Base-by-base conservation (phyloP, 2,113 vertebrate genomes). In the Numenius arquata region DNA sequence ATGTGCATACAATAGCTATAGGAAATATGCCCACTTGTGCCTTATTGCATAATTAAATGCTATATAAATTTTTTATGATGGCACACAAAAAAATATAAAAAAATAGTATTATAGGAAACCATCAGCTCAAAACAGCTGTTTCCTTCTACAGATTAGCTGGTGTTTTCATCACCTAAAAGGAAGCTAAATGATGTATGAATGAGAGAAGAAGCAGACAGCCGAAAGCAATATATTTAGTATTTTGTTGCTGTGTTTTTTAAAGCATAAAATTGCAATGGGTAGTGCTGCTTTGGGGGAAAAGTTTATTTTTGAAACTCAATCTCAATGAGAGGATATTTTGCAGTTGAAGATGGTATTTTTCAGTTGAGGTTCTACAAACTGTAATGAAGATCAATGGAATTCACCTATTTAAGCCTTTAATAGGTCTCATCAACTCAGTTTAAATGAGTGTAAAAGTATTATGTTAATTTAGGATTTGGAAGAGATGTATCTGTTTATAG, bases 21-120 rank as follows among this genome's bases (percentile, higher is more conserved):
- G 70, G 93, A 93, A 95, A 75, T 68, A 91, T 11, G 18, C 76
- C 38, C 25, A 58, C 62, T 93, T 93, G 38, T 52, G 67, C 47
- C 86, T 94, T 84, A 87, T 56, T 88, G 92, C 0, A 6, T 96
- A 95, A 96, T 97, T 97, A 96, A 95, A 93, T 86, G 87, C 41
- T 84, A 30, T 79, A 68, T 76, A 92, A 94, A 92, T 81, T 90
- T 72, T 77, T 93, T n/a, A 14, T 6, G 36, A 90, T 82, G 73
- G n/a, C 65, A 34, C 78, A 78, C 2, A 7, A 41, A 59, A 95
- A 55, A 89, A 68, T 90, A 89, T 58, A 53, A 65, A 58, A 84
- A 63, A 50, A 48, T 43, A 58, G 41, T 61, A 66, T 68, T 38
- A 56, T 12, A 55, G n/a, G 62, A 85, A 96, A 83, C 41, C 48